Evolutionary conservation across 2,113 vertebrate genomes (phyloP).

Genomic region (Apeltes quadracus): DNA sequence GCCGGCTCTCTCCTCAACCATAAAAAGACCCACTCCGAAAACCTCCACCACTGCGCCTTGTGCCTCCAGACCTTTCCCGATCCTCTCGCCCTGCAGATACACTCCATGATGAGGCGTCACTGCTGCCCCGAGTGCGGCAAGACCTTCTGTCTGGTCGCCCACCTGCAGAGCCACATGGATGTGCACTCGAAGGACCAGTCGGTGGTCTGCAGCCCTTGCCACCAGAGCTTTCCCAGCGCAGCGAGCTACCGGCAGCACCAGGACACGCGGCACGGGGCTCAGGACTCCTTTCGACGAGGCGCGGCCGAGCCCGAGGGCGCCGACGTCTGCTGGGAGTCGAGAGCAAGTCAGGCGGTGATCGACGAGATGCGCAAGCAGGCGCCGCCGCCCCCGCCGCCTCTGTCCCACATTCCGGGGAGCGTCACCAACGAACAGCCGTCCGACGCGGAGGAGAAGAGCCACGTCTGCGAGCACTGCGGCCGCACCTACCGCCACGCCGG

Average conservation of each 20-base stretch:
- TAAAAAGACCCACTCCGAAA: slow-evolving; percentile 83
- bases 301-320: background rate
- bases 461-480: slow-evolving; percentile 82
- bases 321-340: slow-evolving; percentile 64
- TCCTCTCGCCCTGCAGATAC: slow-evolving; percentile 80
- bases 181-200: slow-evolving; percentile 78
- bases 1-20: slow-evolving; percentile 87
- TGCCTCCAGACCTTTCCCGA: slow-evolving; percentile 86
- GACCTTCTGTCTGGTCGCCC: slow-evolving; percentile 81
- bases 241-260: slow-evolving; percentile 82
- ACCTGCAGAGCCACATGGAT: slow-evolving; percentile 82
- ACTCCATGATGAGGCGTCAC: slow-evolving; percentile 82
- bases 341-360: slow-evolving; percentile 62
- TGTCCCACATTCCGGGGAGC: slow-evolving; percentile 55
- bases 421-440: slow-evolving; percentile 27
- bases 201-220: slow-evolving; percentile 81
- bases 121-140: slow-evolving; percentile 85
- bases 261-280: slow-evolving; percentile 72
- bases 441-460: slow-evolving; percentile 70
- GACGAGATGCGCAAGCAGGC: slow-evolving; percentile 57
- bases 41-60: slow-evolving; percentile 81
- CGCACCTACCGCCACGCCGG: slow-evolving; percentile 81
- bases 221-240: slow-evolving; percentile 81
- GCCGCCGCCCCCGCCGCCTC: slow-evolving; percentile 62
- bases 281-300: slow-evolving; percentile 45